phyloP scores from a whole-genome alignment of 2,888 invertebrate species.

The Neria commutata region DNA sequence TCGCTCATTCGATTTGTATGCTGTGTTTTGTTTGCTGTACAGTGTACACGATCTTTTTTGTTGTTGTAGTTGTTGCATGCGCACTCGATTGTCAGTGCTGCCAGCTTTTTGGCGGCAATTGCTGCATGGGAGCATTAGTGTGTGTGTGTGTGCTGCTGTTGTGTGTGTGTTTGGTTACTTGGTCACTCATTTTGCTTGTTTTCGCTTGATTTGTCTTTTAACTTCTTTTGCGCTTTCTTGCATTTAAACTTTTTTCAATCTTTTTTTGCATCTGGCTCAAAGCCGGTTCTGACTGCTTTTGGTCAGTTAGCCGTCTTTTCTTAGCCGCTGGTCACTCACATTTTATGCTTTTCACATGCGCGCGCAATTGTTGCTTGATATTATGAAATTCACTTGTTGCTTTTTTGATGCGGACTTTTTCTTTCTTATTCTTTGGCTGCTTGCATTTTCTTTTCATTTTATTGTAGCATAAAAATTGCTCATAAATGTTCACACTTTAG shows the following conservation, averaged over 20 bases:
- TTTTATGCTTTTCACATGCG: too few species aligned
- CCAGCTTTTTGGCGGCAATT: not conserved
- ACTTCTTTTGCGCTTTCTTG: not conserved
- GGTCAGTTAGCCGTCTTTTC: too few species aligned
- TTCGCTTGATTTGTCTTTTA: not conserved
- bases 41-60: constrained; percentile 25
- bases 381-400: not conserved
- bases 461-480: not conserved
- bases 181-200: constrained; percentile 12
- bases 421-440: not conserved
- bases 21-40: constrained; percentile 18
- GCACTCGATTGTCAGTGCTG: not conserved
- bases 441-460: not conserved
- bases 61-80: constrained; percentile 10
- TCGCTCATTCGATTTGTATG: too few species aligned
- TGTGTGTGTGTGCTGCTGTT: not conserved
- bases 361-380: not conserved
- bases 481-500: too few species aligned
- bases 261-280: too few species aligned
- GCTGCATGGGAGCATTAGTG: not conserved
- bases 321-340: too few species aligned
- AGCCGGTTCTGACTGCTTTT: too few species aligned
- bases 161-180: constrained; percentile 17
- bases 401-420: not conserved
- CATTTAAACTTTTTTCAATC: too few species aligned